Evolutionary conservation across 1,140 invertebrate species (phyloP), one percentile per base, ranked within the genome.

Genomic region (Panagrolaimus sp.): DNA sequence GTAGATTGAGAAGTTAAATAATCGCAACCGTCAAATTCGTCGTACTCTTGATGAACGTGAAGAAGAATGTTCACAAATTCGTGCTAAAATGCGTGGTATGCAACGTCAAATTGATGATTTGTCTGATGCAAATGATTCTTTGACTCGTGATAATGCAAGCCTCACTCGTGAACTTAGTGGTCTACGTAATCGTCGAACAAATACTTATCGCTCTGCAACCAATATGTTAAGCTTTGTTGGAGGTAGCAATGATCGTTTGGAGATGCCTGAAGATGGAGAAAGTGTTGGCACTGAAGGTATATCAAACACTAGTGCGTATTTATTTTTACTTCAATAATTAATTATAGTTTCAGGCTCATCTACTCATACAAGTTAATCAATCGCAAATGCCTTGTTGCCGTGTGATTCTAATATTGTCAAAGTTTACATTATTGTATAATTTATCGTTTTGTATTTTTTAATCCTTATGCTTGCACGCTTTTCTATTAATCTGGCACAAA

Each of bases 21-120:
- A 46, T 45, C 68, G 70, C 14, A 23, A 43, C 16, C 69, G 75
- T 27, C 63, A 70, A 46, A 45, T 83, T 7, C 81, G 77, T 25
- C 69, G 77, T n/a, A 74, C 82, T 65, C 16, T 81, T 13, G 74
- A 79, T 43, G 81, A 83, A 31, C 16, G 67, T n/a, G 81, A 81
- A 65, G 80, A 81, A 46, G 81, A 80, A 38, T 64, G 80, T 11
- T 44, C 74, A 1, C 69, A 76, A 13, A 72, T 75, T 68, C 45
- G 71, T n/a, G 65, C 73, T 8, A 79, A 77, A 61, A 46, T 67
- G 57, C 72, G 81, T n/a, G 67, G 53, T 65, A 47, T 76, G 16
- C 79, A 82, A 66, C 77, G 80, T 11, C 66, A 82, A 64, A 63
- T 74, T 62, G 74, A 76, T 47, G 74, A 76, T 66, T 72, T 76